A percentile compares a stretch with the other conserved stretches of the same genome.
These are phyloP conservation scores for Helicoverpa zea DNA, from an alignment of 1,140 invertebrate species.

Conservation along the genomic window DNA sequence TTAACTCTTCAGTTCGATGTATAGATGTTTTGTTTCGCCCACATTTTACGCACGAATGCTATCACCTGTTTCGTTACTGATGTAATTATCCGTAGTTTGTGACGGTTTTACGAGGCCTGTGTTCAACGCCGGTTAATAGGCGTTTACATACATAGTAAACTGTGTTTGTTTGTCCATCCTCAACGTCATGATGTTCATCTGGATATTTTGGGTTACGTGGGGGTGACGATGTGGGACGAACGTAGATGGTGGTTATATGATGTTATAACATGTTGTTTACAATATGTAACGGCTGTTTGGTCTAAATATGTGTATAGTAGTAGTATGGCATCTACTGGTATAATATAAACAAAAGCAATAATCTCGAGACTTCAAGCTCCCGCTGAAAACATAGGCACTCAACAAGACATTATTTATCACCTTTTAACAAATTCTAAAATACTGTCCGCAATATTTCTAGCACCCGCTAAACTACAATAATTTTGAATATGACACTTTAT, in stretches of 20 bases:
- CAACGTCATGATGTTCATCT: conserved; percentile 1
- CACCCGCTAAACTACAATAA: background rate
- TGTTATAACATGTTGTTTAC: background rate
- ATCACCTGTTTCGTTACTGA: background rate
- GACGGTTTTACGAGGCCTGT: conserved; percentile 15
- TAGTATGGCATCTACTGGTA: no score
- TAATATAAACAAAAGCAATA: no score
- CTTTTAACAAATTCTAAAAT: no score
- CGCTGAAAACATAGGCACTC: no score
- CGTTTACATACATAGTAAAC: background rate
- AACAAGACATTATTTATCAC: no score
- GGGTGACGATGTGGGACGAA: background rate
- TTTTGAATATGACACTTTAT: background rate
- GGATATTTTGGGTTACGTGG: background rate
- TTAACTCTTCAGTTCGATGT: no score
- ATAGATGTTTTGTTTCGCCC: background rate
- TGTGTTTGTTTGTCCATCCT: conserved; percentile 4
- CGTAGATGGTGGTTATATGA: background rate
- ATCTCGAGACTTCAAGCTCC: no score
- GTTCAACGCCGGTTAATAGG: conserved; percentile 6
- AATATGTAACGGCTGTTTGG: no score
- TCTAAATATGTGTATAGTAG: no score
- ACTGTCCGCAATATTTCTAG: no score
- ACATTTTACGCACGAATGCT: background rate
- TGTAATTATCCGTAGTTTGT: conserved; percentile 3